Conservation (phyloP, 1,140 invertebrate genomes). For the Trichogramma pretiosum region DNA sequence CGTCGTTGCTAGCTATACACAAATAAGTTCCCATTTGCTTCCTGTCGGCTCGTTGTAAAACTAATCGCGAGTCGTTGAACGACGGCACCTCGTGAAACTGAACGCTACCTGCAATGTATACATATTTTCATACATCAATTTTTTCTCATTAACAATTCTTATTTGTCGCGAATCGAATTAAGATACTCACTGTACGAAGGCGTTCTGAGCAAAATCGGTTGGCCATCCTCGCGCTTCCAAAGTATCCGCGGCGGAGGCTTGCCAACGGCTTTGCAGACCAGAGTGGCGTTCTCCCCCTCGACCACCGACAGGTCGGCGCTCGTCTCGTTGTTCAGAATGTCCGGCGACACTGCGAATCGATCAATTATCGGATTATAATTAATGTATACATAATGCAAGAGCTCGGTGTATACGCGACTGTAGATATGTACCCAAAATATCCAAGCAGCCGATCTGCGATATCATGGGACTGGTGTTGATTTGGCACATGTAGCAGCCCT, state of each 20-base stretch:
- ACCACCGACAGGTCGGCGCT: conserved; percentile 64
- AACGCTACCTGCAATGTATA: conserved; percentile 6
- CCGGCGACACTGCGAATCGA: conserved; percentile 56
- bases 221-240: conserved; percentile 60
- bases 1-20: conserved; percentile 82
- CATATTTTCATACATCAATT: background rate
- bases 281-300: conserved; percentile 69
- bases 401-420: too few relatives aligned
- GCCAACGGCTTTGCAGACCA: conserved; percentile 66
- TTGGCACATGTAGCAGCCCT: conserved; percentile 59
- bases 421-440: conserved; percentile 67
- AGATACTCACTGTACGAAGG: conserved; percentile 6
- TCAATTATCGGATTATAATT: background rate
- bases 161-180: background rate
- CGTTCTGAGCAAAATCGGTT: conserved; percentile 55
- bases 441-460: conserved; percentile 58
- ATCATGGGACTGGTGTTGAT: conserved; percentile 66
- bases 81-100: conserved; percentile 40
- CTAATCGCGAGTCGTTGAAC: conserved; percentile 63
- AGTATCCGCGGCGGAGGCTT: conserved; percentile 59
- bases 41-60: conserved; percentile 66
- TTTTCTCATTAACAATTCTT: background rate
- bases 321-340: conserved; percentile 65
- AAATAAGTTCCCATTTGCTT: conserved; percentile 80
- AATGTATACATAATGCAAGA: background rate